Evolutionary conservation across 2,888 invertebrate species (phyloP), one percentile per base, ranked within the genome.

Genomic region (Zonitis immaculata): DNA sequence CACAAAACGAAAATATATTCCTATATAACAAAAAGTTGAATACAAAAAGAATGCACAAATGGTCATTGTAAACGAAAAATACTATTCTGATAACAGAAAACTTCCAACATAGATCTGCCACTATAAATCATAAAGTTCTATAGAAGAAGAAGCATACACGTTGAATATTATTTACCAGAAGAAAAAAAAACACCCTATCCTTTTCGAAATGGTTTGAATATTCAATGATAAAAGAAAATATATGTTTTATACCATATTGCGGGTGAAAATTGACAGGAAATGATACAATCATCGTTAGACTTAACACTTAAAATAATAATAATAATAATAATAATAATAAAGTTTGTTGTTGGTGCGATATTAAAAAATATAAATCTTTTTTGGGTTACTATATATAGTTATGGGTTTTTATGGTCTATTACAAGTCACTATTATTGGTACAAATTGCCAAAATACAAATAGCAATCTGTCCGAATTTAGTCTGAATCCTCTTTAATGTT

Each of bases 391-490:
- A 48, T 49, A 22, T 56, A 53, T 50, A 59, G 57, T 66, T 66
- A 67, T 60, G 54, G 58, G 62, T 66, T 66, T 71, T 71, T 70
- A 69, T 66, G 62, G 70, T 61, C 70, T 66, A 67, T 70, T 68
- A 64, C 61, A 58, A 64, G 65, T 66, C 65, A 63, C 64, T 66
- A n/a, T 67, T 71, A 70, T 71, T 70, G 71, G 70, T 70, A 73
- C 71, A 73, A 71, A 72, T 71, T 71, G 73, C 72, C 46, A 54
- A 73, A 72, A 72, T 72, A 72, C 65, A 68, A 64, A 55, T 65
- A 49, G 69, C 72, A 66, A 73, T 73, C 71, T 71, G 70, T 73
- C 67, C 70, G 66, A 58, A 68, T 72, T 72, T 71, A 20, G 60
- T 60, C 52, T 54, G 65, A 70, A 72, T 70, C 72, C 71, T 66